phyloP scores from a whole-genome alignment of 2,888 invertebrate genomes.

The Hybos culiciformis region DNA sequence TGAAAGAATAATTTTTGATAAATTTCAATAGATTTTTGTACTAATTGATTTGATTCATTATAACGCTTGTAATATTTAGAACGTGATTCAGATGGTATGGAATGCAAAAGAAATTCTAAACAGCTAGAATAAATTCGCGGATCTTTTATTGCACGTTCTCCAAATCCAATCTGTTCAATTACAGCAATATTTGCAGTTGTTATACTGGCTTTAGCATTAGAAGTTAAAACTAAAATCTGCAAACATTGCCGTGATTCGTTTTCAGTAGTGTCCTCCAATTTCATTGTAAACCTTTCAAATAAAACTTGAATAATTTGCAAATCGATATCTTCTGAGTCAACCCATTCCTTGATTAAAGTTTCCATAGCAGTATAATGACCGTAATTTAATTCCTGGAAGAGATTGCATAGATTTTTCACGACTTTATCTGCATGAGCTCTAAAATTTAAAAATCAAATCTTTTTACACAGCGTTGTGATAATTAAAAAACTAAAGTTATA shows the following conservation, averaged over 20 bases:
- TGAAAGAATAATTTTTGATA: conserved; percentile 38
- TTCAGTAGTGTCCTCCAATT: conserved; percentile 52
- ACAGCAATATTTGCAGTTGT: conserved; percentile 56
- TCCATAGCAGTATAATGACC: conserved; percentile 49
- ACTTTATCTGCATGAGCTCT: conserved; percentile 41
- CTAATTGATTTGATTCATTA: conserved; percentile 22
- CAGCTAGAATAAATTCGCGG: conserved; percentile 29
- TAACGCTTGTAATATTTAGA: conserved; percentile 31
- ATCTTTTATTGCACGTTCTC: conserved; percentile 29
- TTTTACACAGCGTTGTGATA: too few species aligned
- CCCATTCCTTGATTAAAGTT: conserved; percentile 47
- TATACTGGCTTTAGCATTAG: conserved; percentile 46
- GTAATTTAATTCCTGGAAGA: conserved; percentile 40
- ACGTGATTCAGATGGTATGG: conserved; percentile 25
- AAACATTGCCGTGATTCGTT: conserved; percentile 61
- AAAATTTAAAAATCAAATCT: conserved; percentile 15
- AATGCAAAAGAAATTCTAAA: conserved; percentile 27
- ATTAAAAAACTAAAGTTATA: too few species aligned
- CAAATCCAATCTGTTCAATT: conserved; percentile 58
- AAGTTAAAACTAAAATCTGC: conserved; percentile 64
- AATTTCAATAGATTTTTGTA: conserved; percentile 30
- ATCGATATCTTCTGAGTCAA: conserved; percentile 42
- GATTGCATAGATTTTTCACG: conserved; percentile 44
- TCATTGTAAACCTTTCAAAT: conserved; percentile 72
- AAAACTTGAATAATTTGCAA: conserved; percentile 50